These are phyloP conservation scores for Scolopax mira DNA, from an alignment of 2,113 vertebrate species.

Conservation along the genomic window DNA sequence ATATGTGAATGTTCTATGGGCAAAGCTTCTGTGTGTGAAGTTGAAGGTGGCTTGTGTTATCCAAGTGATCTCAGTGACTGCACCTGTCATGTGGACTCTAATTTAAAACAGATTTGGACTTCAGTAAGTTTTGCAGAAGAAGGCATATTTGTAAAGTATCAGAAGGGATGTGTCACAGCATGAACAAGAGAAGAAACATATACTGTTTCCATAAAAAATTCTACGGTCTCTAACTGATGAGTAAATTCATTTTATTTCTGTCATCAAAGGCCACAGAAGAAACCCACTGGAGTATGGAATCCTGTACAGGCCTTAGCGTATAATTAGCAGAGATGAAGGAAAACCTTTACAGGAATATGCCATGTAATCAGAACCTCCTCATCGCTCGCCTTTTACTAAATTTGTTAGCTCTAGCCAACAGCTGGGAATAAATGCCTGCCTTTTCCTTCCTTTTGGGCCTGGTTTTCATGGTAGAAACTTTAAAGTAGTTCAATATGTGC, in stretches of 20 bases:
- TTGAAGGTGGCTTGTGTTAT: not conserved
- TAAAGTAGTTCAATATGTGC: not conserved
- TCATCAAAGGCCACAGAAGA: not conserved
- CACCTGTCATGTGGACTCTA: not conserved
- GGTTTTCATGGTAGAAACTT: not conserved
- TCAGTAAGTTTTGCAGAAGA: not conserved
- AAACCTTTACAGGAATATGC: not conserved
- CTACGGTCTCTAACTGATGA: not conserved
- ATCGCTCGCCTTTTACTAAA: not conserved
- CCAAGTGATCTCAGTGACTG: not conserved
- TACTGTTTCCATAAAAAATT: not conserved
- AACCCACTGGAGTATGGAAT: not conserved
- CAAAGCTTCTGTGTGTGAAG: not conserved
- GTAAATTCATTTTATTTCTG: slow-evolving; percentile 5
- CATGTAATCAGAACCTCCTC: not conserved
- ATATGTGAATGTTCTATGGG: not conserved
- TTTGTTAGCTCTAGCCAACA: not conserved
- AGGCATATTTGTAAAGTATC: not conserved
- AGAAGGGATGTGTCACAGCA: slow-evolving; percentile 7
- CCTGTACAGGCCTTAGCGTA: not conserved
- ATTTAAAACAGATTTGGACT: slow-evolving; percentile 30
- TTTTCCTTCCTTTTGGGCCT: not conserved
- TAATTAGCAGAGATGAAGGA: not conserved
- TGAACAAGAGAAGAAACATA: slow-evolving; percentile 20
- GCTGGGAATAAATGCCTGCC: not conserved